Evolutionary conservation across 1,140 invertebrate genomes (phyloP), one percentile per base, ranked within the genome.

Genomic region (Drosophila albomicans): DNA sequence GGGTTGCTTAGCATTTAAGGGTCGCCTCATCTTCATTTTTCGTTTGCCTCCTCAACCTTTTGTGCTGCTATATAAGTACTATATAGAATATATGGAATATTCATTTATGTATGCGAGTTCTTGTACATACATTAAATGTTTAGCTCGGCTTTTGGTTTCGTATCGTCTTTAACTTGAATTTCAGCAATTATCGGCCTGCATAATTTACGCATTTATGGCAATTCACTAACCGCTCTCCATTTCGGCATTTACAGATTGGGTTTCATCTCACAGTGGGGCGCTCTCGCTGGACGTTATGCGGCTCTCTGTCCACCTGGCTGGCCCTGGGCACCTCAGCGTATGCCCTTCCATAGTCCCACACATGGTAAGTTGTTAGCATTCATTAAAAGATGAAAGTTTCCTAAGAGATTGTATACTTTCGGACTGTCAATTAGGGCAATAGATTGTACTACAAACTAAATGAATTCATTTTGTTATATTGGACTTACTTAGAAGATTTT

Each of bases 191-290:
- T 73, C 65, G 58, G 48, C 35, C 54, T 87, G 65, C 72, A 79
- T 88, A 75, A 75, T 81, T 89, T 69, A 87, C 78, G 69, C 48
- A 75, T 81, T 89, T 69, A 87, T 79, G 69, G 51, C 73, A 51
- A 56, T 62, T 65, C 77, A 79, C 57, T 81, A 80, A 90, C 54
- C 74, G 16, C 11, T 73, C 52, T 52, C 74, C 41, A 32, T 35
- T 63, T 72, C 49, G 43, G 5, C 51, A 95, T 35, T 67, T 95
- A 25, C 94, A 97, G 96, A 93, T 94, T 97, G 92, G 96, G 96
- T 62, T 94, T 97, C 72, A 97, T 97, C 93, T 96, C 96, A 16
- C 96, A 95, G 92, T 96, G 94, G 94, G 96, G 94, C 86, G 96
- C 95, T 58, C 92, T 94, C 70, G 96, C 94, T 49, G 96, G 94